Base-by-base conservation (phyloP, 2,113 vertebrate species). In the Leuciscus idus region DNA sequence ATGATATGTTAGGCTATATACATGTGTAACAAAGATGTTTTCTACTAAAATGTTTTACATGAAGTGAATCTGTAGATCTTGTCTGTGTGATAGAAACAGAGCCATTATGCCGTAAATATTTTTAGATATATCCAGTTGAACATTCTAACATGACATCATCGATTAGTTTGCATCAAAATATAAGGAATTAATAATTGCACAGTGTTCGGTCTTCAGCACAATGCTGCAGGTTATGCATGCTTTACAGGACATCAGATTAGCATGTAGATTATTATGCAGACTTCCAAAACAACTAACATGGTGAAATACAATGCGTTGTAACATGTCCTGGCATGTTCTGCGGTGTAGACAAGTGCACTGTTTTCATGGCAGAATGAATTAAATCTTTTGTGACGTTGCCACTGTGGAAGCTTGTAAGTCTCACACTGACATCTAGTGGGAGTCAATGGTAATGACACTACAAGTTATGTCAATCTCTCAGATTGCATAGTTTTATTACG, bases 391-490 rank as follows among this genome's bases (percentile, higher is more conserved):
- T 70, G 19, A 75, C 13, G 23, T 3, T 81, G 12, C 3, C 19
- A 50, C 11, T 57, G 26, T 3, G 21, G 21, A 21, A 62, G 4
- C 0, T 83, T 72, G 11, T 6, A 55, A 78, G 79, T 30, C 52
- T 87, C 57, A 74, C 73, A 39, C 86, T 85, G 88, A 89, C 85
- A 89, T 28, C 88, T 89, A 50, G 55, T 80, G 88, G 79, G 39
- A 9, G 19, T 7, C 12, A 79, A 4, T 62, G 26, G 1, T 2
- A 39, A 55, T 79, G 43, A 6, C 1, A 1, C 5, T 7, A 3
- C 21, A 61, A 81, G 2, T 9, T 11, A 10, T 48, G n/a, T 0
- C 8, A 30, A 30, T 62, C 4, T 26, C 13, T 21, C 19, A 70
- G 9, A 72, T n/a, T 66, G 50, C 4, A 59, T 1, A 23, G 10